phyloP scores from a whole-genome alignment of 1,140 invertebrate species.

The Geopemphigus sp. region DNA sequence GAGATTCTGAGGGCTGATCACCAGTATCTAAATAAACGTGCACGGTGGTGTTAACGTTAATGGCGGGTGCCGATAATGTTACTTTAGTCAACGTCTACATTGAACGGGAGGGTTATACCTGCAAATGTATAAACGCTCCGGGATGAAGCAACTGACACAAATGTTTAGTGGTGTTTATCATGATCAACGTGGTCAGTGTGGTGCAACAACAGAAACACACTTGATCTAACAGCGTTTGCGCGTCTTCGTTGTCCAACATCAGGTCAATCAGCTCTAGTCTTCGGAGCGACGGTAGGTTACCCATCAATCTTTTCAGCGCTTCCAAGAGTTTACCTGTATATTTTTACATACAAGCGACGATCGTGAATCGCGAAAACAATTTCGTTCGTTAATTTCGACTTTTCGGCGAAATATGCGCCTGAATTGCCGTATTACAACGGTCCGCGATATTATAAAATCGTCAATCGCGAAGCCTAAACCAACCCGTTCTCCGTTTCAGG shows the following conservation, averaged over 20 bases:
- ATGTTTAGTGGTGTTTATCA: constrained; percentile 76
- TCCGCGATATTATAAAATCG: too few relatives aligned
- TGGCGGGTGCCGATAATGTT: too few relatives aligned
- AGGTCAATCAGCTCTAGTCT: constrained; percentile 73
- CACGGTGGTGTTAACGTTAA: too few relatives aligned
- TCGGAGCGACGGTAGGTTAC: constrained; percentile 64
- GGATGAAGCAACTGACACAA: constrained; percentile 73
- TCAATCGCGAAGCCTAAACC: too few relatives aligned
- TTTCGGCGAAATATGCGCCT: too few relatives aligned
- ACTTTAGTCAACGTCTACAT: too few relatives aligned
- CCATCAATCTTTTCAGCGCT: constrained; percentile 69
- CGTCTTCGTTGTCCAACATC: constrained; percentile 70
- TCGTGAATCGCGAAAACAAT: neutral
- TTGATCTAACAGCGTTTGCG: constrained; percentile 71
- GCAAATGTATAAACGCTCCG: constrained; percentile 73
- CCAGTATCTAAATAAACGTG: constrained; percentile 60
- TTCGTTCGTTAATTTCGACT: too few relatives aligned
- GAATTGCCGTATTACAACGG: too few relatives aligned
- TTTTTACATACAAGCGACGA: neutral
- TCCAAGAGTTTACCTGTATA: constrained; percentile 62
- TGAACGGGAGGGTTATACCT: constrained; percentile 56
- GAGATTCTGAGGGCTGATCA: constrained; percentile 78
- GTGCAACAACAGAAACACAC: constrained; percentile 67
- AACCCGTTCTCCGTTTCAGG: too few relatives aligned
- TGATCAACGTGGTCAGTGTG: constrained; percentile 64